Conservation (phyloP, 2,888 invertebrate species). For the Creontiades dilutus region DNA sequence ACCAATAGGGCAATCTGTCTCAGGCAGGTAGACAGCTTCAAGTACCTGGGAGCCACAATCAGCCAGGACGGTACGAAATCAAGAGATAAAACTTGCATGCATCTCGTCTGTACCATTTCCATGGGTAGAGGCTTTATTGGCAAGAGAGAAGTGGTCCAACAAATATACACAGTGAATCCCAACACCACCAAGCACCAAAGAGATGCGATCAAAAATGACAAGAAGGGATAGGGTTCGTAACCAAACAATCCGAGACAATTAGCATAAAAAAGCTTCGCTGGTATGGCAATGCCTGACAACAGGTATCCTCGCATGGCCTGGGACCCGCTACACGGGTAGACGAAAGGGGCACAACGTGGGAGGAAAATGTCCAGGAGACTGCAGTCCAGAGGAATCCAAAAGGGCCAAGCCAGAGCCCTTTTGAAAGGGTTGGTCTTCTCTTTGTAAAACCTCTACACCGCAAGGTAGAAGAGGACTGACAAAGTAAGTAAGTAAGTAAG, state of each 20-base stretch:
- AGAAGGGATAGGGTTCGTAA: constrained; percentile 7
- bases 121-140: background rate
- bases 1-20: background rate
- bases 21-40: background rate
- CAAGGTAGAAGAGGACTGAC: constrained; percentile 8
- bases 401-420: background rate
- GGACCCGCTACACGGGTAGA: constrained; percentile 4
- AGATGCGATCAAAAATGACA: background rate
- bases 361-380: constrained; percentile 5
- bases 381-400: background rate
- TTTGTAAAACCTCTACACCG: constrained; percentile 19
- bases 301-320: constrained; percentile 17
- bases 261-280: background rate
- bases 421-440: background rate
- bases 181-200: background rate
- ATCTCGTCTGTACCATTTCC: background rate
- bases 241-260: background rate
- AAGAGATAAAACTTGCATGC: background rate
- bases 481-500: too few species aligned
- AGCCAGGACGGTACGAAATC: background rate
- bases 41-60: background rate
- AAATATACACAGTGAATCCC: background rate
- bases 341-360: background rate
- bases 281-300: constrained; percentile 1
- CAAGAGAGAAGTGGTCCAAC: background rate